Base-by-base conservation (phyloP, 2,113 vertebrate species). In the Puntigrus tetrazona region DNA sequence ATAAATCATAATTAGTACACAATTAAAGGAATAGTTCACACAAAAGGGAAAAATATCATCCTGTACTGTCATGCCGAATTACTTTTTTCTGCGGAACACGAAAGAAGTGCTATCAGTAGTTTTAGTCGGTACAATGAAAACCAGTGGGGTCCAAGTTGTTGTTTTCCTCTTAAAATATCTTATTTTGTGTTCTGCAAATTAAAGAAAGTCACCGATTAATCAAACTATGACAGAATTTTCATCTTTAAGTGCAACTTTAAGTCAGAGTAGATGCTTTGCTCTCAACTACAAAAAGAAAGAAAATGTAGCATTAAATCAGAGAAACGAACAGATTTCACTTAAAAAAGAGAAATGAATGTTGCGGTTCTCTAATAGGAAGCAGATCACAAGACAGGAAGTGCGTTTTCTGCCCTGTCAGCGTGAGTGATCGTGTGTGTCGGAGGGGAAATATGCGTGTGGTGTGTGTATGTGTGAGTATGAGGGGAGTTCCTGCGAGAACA, bases 401-500 rank as follows among this genome's bases (percentile, higher is more conserved):
- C 0, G 25, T 25, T 80, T 63, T 74, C 27, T 14, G 63, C 27
- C 20, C 38, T 14, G 38, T 84, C 73, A 78, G 77, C 65, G n/a
- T 2, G 7, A 80, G 69, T 31, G 41, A 14, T 50, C 16, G 16
- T 50, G 2, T 50, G 47, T 50, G 47, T 50, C 7, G 47, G 61
- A 65, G 61, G 45, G 83, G 38, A 78, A 65, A 43, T 61, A 5
- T 47, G 78, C 16, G 36, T 88, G 82, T 38, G 34, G 65, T 85
- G 72, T 85, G 72, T 84, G 84, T 73, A 83, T 88, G 85, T 84
- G 75, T n/a, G 25, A 67, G 82, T 52, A 57, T 63, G 59, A 76
- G 78, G 57, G 67, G 81, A 81, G 65, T 86, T 78, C 52, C 69
- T 72, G 69, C 11, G 38, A 72, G 38, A 16, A 11, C 4, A 76